Evolutionary conservation across 2,888 invertebrate species (phyloP), one percentile per base, ranked within the genome.

Genomic region (Eupithecia insigniata): DNA sequence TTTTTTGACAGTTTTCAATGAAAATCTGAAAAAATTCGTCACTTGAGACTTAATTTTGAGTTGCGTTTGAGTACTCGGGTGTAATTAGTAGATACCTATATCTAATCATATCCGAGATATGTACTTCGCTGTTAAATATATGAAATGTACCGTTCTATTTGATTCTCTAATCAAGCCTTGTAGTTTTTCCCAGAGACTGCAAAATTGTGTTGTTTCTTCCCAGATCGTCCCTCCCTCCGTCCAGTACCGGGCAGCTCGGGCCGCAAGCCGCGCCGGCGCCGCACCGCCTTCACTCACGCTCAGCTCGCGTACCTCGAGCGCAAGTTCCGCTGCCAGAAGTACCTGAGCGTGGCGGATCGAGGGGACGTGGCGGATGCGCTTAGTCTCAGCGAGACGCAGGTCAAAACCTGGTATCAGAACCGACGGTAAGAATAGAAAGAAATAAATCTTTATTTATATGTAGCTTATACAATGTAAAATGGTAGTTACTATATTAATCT

Each of bases 371-470:
- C 99, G 0, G 98, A 98, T 84, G 96, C 98, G 0, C 95, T 99
- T 32, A 97, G 97, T 84, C 94, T 99, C 34, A 97, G 98, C 46
- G 99, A 99, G 92, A 99, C 98, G 0, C 99, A 99, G 87, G 98
- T 99, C 69, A 99, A 99, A 92, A 99, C 99, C 1, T 99, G 99
- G 98, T 99, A 98, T 83, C 98, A 98, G 90, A 98, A 98, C 85
- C 95, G 98, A 89, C 95, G 97, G 98, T 97, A 82, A 90, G 90
- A 61, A 43, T 5, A 30, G 12, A n/a, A n/a, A n/a, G n/a, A n/a
- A n/a, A n/a, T n/a, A n/a, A n/a, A n/a, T n/a, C n/a, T n/a, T n/a
- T n/a, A n/a, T n/a, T n/a, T n/a, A n/a, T n/a, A n/a, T n/a, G n/a
- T n/a, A n/a, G n/a, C n/a, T n/a, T n/a, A n/a, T n/a, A n/a, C n/a